phyloP scores from a whole-genome alignment of 2,888 invertebrate species.

The Mimas tiliae region DNA sequence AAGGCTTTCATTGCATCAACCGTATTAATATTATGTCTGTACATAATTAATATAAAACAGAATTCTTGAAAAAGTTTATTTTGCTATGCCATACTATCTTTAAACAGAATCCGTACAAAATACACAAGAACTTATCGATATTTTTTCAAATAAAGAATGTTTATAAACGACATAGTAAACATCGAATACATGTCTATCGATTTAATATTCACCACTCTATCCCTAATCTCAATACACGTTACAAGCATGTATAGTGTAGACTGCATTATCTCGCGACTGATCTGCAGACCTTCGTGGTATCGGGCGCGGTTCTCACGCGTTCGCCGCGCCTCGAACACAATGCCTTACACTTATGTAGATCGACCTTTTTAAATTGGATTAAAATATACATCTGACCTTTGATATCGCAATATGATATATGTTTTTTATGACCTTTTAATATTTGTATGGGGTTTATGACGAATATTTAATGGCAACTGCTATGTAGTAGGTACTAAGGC shows the following conservation, averaged over 20 bases:
- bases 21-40: too few species aligned
- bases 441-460: background rate
- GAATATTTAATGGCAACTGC: background rate
- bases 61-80: too few species aligned
- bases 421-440: background rate
- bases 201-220: background rate
- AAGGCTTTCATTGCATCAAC: too few species aligned
- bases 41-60: too few species aligned
- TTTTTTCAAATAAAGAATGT: background rate
- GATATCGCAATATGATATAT: background rate
- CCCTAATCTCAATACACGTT: background rate
- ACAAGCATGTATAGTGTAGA: background rate
- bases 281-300: slow-evolving; percentile 49
- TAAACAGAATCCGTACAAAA: too few species aligned
- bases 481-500: too few species aligned
- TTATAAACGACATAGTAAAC: too few species aligned
- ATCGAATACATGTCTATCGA: background rate
- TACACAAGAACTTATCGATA: background rate
- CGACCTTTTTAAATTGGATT: slow-evolving; percentile 52
- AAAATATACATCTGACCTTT: slow-evolving; percentile 29
- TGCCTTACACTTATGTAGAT: slow-evolving; percentile 33
- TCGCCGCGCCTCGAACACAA: slow-evolving; percentile 36
- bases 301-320: slow-evolving; percentile 59
- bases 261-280: slow-evolving; percentile 44
- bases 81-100: too few species aligned